Percentiles rank a stretch among this genome's conserved stretches.
These are phyloP conservation scores for Brachionichthys hirsutus DNA, from an alignment of 2,113 vertebrate genomes.

Conservation along the genomic window DNA sequence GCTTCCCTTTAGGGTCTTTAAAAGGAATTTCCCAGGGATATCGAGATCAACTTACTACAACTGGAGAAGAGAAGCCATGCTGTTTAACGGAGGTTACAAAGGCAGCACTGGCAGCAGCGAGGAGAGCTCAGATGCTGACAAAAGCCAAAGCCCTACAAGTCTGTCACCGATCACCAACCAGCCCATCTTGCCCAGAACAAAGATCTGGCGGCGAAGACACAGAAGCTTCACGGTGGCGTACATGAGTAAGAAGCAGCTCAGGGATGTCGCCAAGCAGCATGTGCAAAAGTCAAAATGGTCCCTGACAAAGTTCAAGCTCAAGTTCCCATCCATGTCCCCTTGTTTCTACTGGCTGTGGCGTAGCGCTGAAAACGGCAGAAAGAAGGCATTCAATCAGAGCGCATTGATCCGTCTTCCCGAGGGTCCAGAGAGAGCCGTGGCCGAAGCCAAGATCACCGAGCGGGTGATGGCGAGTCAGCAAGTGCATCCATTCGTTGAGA, in stretches of 20 bases:
- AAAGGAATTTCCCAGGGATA: conserved; percentile 90
- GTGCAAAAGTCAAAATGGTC: conserved; percentile 82
- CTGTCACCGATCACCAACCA: conserved; percentile 33
- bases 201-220: conserved; percentile 56
- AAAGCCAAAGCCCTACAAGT: conserved; percentile 65
- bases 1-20: conserved; percentile 91
- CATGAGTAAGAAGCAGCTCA: conserved; percentile 80
- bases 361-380: conserved; percentile 49
- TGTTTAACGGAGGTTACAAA: conserved; percentile 83
- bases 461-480: background rate
- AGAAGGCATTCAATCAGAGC: conserved; percentile 4
- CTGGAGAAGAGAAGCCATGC: conserved; percentile 92
- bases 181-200: conserved; percentile 33
- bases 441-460: conserved; percentile 19
- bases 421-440: background rate
- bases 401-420: conserved; percentile 18
- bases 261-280: conserved; percentile 80
- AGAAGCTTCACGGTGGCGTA: conserved; percentile 68
- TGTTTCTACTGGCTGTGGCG: conserved; percentile 91
- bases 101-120: conserved; percentile 65
- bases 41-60: conserved; percentile 97
- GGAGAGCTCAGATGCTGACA: conserved; percentile 75
- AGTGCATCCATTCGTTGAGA: conserved; percentile 35
- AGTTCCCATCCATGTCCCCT: conserved; percentile 83
- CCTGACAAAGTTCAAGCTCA: conserved; percentile 86